These are phyloP conservation scores for Aegithalos caudatus DNA, from an alignment of 2,113 vertebrate genomes.

Conservation along the genomic window DNA sequence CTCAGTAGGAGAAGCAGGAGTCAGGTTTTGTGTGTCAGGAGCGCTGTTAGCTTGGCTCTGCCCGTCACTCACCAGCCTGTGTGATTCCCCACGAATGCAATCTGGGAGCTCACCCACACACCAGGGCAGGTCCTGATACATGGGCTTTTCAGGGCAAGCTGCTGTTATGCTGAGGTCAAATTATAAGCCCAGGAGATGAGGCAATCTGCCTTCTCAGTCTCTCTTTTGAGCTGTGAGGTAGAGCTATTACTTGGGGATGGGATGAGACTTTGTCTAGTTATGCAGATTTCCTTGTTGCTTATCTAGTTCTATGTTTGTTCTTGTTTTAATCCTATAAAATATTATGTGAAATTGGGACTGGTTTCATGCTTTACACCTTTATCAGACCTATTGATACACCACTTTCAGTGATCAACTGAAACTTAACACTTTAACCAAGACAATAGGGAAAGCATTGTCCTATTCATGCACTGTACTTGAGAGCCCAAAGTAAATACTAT, in stretches of 20 bases:
- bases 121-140: accelerated
- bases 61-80: accelerated
- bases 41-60: not conserved
- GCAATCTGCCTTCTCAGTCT: not conserved
- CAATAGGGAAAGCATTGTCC: not conserved
- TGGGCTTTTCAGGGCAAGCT: not conserved
- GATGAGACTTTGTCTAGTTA: not conserved
- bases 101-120: accelerated
- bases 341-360: not conserved
- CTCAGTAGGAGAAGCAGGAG: not conserved
- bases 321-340: not conserved
- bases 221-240: not conserved
- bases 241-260: not conserved
- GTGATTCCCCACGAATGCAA: accelerated
- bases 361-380: not conserved
- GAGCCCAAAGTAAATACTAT: not conserved
- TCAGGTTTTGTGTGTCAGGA: not conserved
- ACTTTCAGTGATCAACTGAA: not conserved
- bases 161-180: not conserved
- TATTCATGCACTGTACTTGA: not conserved
- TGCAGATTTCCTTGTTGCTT: not conserved
- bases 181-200: not conserved
- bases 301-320: not conserved
- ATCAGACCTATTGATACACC: not conserved
- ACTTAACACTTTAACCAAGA: not conserved